Conservation (phyloP, 2,797 vertebrate species). For the Karalla daura region DNA sequence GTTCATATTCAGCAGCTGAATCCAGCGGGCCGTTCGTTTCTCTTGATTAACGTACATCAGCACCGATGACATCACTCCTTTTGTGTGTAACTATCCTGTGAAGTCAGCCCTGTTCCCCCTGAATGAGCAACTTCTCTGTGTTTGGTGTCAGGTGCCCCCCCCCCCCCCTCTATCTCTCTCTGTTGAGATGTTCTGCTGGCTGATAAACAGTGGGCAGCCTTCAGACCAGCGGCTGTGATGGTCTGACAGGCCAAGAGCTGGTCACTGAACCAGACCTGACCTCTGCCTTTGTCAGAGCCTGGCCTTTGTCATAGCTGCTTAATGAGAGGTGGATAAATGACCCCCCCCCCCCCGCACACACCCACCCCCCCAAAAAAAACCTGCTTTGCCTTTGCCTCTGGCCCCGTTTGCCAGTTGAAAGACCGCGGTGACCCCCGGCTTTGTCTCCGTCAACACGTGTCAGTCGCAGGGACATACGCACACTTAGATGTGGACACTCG, state of each 20-base stretch:
- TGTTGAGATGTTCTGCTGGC: conserved; percentile 70
- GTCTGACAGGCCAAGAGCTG: conserved; percentile 81
- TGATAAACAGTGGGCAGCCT: conserved; percentile 75
- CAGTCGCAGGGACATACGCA: conserved; percentile 23
- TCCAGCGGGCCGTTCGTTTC: conserved; percentile 23
- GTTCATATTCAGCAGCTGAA: conserved; percentile 12
- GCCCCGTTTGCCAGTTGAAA: conserved; percentile 67
- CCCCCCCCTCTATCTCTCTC: neutral
- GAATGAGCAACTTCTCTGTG: conserved; percentile 65
- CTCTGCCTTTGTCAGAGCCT: conserved; percentile 80
- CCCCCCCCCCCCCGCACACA: no score
- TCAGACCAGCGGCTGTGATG: conserved; percentile 75
- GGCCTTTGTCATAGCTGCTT: conserved; percentile 82
- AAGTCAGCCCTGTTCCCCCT: conserved; percentile 70
- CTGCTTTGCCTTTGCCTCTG: conserved; percentile 56
- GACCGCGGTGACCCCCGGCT: conserved; percentile 43
- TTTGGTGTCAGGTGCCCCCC: conserved; percentile 55
- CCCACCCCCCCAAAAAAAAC: no score
- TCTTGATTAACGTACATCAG: conserved; percentile 51
- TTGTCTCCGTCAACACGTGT: conserved; percentile 51
- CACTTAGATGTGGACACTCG: neutral
- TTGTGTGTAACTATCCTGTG: conserved; percentile 57
- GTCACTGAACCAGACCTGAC: conserved; percentile 83
- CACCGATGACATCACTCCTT: conserved; percentile 66
- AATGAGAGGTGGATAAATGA: conserved; percentile 82